Conservation (phyloP, 2,113 vertebrate species). For the Tachycineta bicolor region DNA sequence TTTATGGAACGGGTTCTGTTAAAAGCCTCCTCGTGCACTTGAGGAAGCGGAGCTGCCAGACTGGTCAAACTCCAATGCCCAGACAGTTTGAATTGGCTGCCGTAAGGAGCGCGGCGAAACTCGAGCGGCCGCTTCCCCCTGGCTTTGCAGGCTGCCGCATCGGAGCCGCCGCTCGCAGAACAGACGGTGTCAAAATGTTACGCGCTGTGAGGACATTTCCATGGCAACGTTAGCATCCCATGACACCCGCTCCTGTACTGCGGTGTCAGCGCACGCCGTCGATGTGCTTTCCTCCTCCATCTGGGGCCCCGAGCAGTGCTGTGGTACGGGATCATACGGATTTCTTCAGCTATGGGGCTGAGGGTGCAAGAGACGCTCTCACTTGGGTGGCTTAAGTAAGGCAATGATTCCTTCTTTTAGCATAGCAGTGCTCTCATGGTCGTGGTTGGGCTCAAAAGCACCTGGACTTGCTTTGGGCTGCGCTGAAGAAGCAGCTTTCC, state of each 20-base stretch:
- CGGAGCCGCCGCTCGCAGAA: neutral
- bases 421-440: neutral
- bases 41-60: neutral
- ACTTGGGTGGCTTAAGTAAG: neutral
- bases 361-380: neutral
- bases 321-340: fast-evolving
- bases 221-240: conserved; percentile 66
- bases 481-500: neutral
- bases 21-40: conserved; percentile 47
- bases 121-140: neutral
- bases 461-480: neutral
- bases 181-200: conserved; percentile 63
- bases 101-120: neutral
- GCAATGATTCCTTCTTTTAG: neutral
- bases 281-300: neutral
- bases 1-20: conserved; percentile 20
- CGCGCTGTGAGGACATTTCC: conserved; percentile 34
- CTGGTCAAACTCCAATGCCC: conserved; percentile 30
- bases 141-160: conserved; percentile 27
- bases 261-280: neutral
- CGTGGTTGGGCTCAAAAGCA: neutral
- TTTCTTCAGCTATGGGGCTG: neutral
- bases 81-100: conserved; percentile 35
- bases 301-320: neutral
- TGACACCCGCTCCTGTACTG: neutral